Evolutionary conservation across 2,888 invertebrate species (phyloP).

Genomic region (Iselma pallidipennis): DNA sequence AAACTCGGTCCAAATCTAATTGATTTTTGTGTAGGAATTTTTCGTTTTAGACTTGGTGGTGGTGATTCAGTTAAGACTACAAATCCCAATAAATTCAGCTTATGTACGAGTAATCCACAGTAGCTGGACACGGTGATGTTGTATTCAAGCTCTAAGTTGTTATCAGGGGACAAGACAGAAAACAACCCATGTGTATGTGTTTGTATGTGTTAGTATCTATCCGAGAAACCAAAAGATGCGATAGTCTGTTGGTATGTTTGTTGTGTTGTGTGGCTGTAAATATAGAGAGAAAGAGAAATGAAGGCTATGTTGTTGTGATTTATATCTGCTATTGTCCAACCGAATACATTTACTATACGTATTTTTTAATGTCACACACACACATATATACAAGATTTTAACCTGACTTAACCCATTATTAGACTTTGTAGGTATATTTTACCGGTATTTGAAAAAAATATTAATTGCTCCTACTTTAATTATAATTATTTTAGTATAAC

Average conservation of each 20-base stretch:
- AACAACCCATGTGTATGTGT: too few relatives aligned
- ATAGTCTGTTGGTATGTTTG: neutral
- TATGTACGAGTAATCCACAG: slow-evolving; percentile 54
- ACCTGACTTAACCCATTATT: neutral
- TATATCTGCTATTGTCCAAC: neutral
- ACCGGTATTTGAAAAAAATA: too few relatives aligned
- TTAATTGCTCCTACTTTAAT: too few relatives aligned
- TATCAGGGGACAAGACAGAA: neutral
- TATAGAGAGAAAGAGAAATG: neutral
- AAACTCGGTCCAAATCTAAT: neutral
- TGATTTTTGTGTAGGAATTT: neutral
- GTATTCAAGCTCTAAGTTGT: neutral
- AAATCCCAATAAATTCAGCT: slow-evolving; percentile 54
- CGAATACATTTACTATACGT: neutral
- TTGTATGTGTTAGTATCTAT: too few relatives aligned
- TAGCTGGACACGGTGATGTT: slow-evolving; percentile 39
- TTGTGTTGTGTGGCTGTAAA: neutral
- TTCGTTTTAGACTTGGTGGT: neutral
- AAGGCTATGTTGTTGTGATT: neutral
- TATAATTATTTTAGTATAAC: too few relatives aligned
- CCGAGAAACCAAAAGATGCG: neutral
- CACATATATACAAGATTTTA: neutral
- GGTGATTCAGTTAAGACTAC: slow-evolving; percentile 6
- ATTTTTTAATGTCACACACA: neutral
- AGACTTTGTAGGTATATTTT: too few relatives aligned